Conservation (phyloP, 2,113 vertebrate genomes). For the Hiodon alosoides region DNA sequence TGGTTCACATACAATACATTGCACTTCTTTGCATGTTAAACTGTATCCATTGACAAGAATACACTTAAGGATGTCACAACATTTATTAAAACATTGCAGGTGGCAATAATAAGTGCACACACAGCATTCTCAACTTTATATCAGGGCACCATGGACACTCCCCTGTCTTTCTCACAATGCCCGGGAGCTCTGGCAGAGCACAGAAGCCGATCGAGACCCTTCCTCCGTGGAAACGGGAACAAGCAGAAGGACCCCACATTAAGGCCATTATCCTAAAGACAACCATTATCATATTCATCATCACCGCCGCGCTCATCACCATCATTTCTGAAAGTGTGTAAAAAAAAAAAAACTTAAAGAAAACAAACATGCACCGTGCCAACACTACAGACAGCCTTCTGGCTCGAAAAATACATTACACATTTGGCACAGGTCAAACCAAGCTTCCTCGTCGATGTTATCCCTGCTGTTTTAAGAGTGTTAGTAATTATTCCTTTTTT, state of each 20-base stretch:
- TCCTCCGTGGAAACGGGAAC: slow-evolving; percentile 5
- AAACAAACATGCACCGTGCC: background rate
- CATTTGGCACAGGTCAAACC: background rate
- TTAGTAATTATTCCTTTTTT: background rate
- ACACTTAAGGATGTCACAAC: no score
- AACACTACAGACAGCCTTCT: background rate
- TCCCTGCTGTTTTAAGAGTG: background rate
- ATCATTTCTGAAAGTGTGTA: background rate
- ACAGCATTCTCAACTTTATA: no score
- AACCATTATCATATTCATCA: slow-evolving; percentile 3
- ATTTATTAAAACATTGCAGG: no score
- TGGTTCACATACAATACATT: no score
- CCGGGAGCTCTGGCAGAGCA: background rate
- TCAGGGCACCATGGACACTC: background rate
- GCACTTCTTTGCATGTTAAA: no score
- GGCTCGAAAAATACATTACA: background rate
- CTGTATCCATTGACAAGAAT: no score
- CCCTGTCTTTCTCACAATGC: background rate
- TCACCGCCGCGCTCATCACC: slow-evolving; percentile 1
- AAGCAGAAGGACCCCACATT: background rate
- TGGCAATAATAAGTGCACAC: no score
- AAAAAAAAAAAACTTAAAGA: no score
- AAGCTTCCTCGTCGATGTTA: background rate
- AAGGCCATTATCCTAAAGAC: background rate
- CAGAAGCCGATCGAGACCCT: background rate